Evolutionary conservation across 2,113 vertebrate genomes (phyloP).

Genomic region (Pachypanchax playfairii): DNA sequence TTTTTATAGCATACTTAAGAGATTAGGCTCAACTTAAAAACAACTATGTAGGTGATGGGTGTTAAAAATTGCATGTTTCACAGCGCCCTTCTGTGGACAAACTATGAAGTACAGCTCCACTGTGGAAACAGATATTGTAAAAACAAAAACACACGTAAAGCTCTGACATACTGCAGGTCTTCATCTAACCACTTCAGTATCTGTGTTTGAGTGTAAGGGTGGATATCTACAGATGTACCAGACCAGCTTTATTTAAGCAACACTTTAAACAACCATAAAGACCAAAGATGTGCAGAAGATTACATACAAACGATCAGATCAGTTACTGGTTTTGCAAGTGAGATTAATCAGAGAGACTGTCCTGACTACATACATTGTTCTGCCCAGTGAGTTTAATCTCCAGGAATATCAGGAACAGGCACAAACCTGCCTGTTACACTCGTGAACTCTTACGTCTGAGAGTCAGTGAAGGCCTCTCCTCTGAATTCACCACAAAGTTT

Average conservation of each 20-base stretch:
- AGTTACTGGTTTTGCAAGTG: constrained; percentile 47
- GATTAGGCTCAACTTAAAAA: too few species aligned
- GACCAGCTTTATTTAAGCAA: too few species aligned
- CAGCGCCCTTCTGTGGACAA: constrained; percentile 34
- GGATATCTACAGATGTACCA: not conserved
- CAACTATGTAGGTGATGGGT: too few species aligned
- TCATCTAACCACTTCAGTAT: too few species aligned
- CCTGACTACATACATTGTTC: constrained; percentile 34
- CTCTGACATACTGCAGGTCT: too few species aligned
- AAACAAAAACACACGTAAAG: not conserved
- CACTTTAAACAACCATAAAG: too few species aligned
- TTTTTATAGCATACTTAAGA: too few species aligned
- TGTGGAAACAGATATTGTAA: too few species aligned
- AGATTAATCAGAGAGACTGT: constrained; percentile 53
- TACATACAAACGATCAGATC: constrained; percentile 16
- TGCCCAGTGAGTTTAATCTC: constrained; percentile 49
- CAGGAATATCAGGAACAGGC: constrained; percentile 58
- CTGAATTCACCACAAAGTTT: constrained; percentile 23
- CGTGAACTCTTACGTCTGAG: constrained; percentile 38
- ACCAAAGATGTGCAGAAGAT: not conserved
- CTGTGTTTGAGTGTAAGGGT: constrained; percentile 9
- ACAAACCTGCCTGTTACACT: constrained; percentile 59
- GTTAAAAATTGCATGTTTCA: not conserved
- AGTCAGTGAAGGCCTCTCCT: constrained; percentile 48
- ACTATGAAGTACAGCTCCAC: not conserved